Percentiles rank a stretch among this genome's conserved stretches.
These are phyloP conservation scores for Gambusia affinis DNA, from an alignment of 2,113 vertebrate species.

Conservation along the genomic window DNA sequence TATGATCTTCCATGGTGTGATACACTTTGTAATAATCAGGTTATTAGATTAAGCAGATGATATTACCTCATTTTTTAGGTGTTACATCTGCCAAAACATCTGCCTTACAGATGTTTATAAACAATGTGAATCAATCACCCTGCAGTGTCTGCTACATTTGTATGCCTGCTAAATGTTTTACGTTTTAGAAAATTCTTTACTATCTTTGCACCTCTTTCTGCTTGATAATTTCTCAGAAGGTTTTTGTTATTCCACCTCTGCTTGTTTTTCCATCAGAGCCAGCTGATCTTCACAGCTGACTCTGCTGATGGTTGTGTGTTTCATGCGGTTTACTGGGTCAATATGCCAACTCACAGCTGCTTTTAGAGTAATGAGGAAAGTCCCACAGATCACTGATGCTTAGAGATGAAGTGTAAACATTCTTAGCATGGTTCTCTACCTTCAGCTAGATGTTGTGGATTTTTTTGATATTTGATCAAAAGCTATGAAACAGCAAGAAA, in stretches of 20 bases:
- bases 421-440: not conserved
- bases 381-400: not conserved
- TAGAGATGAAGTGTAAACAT: not conserved
- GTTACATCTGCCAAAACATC: not conserved
- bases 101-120: not conserved
- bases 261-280: conserved; percentile 1
- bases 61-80: not conserved
- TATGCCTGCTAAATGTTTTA: not conserved
- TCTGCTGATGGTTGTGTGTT: conserved; percentile 3
- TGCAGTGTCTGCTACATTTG: not conserved
- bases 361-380: not conserved
- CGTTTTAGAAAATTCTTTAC: not conserved
- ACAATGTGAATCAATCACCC: not conserved
- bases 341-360: conserved; percentile 16
- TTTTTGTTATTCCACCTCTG: not conserved
- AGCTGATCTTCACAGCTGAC: conserved; percentile 7
- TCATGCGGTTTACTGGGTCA: conserved; percentile 7
- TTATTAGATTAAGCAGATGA: not conserved
- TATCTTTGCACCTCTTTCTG: not conserved
- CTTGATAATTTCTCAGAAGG: not conserved
- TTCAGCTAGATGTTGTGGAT: no score
- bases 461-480: no score
- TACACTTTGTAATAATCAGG: not conserved
- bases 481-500: no score
- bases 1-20: not conserved